Percentiles rank a stretch among this genome's conserved stretches.
Evolutionary conservation across 2,888 invertebrate genomes (phyloP).

Genomic region (Patella pellucida): DNA sequence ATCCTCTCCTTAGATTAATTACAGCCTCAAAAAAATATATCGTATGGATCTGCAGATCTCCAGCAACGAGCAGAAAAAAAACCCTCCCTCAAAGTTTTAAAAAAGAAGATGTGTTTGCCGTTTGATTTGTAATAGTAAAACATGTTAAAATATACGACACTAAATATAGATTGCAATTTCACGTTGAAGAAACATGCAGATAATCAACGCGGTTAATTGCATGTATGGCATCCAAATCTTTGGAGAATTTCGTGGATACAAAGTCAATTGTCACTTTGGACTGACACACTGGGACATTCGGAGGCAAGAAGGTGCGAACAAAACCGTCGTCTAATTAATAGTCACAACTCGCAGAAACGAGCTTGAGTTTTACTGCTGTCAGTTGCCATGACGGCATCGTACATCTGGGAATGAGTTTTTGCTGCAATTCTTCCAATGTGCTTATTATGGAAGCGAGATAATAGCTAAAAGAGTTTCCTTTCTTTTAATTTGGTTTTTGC

Average conservation of each 20-base stretch:
- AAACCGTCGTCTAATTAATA: background rate
- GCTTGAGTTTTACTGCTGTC: background rate
- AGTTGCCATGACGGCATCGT: background rate
- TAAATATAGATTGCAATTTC: too few relatives aligned
- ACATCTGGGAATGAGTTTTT: background rate
- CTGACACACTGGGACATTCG: background rate
- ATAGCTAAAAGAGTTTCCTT: background rate
- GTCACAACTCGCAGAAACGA: background rate
- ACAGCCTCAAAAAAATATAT: too few relatives aligned
- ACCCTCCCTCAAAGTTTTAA: too few relatives aligned
- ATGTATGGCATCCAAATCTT: background rate
- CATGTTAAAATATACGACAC: too few relatives aligned
- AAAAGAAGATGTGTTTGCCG: too few relatives aligned
- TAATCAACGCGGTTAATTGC: background rate
- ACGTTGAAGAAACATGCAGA: too few relatives aligned
- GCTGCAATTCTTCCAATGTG: too few relatives aligned
- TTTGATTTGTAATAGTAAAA: too few relatives aligned
- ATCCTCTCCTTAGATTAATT: too few relatives aligned
- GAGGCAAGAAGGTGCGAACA: background rate
- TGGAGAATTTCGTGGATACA: background rate
- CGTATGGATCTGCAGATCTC: too few relatives aligned
- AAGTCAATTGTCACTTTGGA: constrained; percentile 1
- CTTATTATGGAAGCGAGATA: background rate
- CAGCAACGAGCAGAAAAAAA: too few relatives aligned
- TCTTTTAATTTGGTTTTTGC: background rate